Evolutionary conservation across 2,113 vertebrate species (phyloP), one percentile per base, ranked within the genome.

Genomic region (Cavia porcellus): DNA sequence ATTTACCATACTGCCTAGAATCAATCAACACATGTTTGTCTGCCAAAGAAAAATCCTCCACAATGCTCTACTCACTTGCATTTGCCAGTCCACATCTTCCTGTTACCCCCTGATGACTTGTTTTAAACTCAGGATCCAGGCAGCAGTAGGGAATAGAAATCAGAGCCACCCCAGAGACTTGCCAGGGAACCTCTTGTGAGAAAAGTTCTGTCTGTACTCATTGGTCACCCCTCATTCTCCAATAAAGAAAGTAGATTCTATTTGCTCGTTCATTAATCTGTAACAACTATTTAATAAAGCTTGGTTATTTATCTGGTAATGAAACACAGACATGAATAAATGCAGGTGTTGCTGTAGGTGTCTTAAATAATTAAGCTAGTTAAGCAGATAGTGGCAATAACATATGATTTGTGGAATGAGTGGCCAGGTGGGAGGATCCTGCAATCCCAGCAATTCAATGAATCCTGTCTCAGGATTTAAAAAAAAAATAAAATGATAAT

Each of bases 251-350:
- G 0, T 8, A 3, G 5, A 38, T 42, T 93, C 19, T 28, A 17
- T 70, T 72, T 59, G 84, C 50, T 94, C 74, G 64, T 62, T 92
- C 75, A 80, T 50, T 89, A 52, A 79, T 96, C 82, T 66, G 70
- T 45, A 92, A 47, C 22, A 25, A 61, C 32, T 79, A 85, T 19
- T 62, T 77, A 86, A 32, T 72, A 55, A 68, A 91, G 30, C 10
- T 5, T 89, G 9, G 35, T 62, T 79, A n/a, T 77, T 45, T 64
- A 77, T 14, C 8, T 30, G 70, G 3, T 20, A 19, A 14, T 2
- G 17, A 11, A 42, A 74, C 66, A 64, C 2, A 32, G 61, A 64
- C 14, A 79, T 3, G 3, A 20, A 22, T 35, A 75, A 87, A 64
- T 10, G 3, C 2, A 86, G 70, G n/a, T 57, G 12, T 68, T 80